Base-by-base conservation (phyloP, 2,888 invertebrate species). In the Erebia palarica region DNA sequence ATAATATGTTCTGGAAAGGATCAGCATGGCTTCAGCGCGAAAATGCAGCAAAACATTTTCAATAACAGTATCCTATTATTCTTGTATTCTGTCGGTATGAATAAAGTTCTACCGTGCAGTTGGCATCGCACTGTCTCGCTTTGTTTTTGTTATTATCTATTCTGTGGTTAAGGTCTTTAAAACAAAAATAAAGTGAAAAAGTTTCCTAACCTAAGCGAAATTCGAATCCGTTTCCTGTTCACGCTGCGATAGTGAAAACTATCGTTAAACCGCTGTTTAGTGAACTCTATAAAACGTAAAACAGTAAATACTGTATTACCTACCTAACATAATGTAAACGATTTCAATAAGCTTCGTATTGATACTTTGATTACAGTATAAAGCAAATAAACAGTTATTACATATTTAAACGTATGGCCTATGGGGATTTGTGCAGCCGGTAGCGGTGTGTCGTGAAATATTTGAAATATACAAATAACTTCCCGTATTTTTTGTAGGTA, bases 351-450 rank as follows among this genome's bases (percentile, higher is more conserved):
- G 9, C 65, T 65, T 11, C 7, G 36, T 65, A 65, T 65, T 65
- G 36, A 53, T 53, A 53, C 65, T 36, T 65, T 65, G 65, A 65
- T 65, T 65, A 51, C 1, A 36, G 14, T n/a, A 11, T 16, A 53
- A 53, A 53, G 65, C 53, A 65, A 3, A 65, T 53, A 65, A 53
- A 60, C 51, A 59, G 47, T 60, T 42, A 18, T 68, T 42, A 18
- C 49, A 36, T 16, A 53, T 49, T 36, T 13, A 61, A 55, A 68
- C 42, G 57, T 47, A 10, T 16, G 57, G 36, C 16, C 47, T 13
- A 13, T 9, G 14, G 47, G 14, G 7, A 44, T 61, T 61, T 9
- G 61, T 18, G 10, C 60, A 42, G 59, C 44, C 44, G 36, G n/a
- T 11, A 8, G 11, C 8, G 42, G 3, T n/a, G 9, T 55, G 3